Evolutionary conservation across 2,797 vertebrate species (phyloP), one percentile per base, ranked within the genome.

Genomic region (Cyprinodon diabolis): DNA sequence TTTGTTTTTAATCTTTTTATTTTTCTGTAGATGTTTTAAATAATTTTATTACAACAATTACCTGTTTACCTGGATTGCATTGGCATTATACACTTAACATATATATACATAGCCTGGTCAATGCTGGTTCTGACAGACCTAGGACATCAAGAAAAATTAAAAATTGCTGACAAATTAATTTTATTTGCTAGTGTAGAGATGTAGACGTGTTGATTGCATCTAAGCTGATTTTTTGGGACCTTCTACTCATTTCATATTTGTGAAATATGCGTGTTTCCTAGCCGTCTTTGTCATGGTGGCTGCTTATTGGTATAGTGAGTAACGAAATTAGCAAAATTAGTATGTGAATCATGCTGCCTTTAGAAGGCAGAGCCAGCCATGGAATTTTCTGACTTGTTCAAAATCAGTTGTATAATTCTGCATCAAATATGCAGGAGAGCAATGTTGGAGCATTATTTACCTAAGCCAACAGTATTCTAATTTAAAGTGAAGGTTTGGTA

Each of bases 21-120:
- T 37, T 43, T 54, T 45, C 7, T n/a, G 19, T 14, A 15, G 3
- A 54, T 65, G 40, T 0, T 14, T 63, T 2, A 15, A 17, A 51
- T 23, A 45, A 56, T 66, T 60, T 14, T 65, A 19, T 63, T 66
- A 68, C n/a, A 76, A 3, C 10, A 47, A 48, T 66, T 66, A 40
- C 49, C 13, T 30, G 30, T 40, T 54, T 40, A 37, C 37, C 19
- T n/a, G 3, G n/a, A 19, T 12, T 40, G 15, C 13, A n/a, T 40
- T n/a, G 37, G 6, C 12, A 23, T 54, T 43, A 37, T 68, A 45
- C 21, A n/a, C 11, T 40, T 62, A 62, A 19, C 49, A 37, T 62
- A 10, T 7, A 21, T 40, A 43, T 19, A 62, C 58, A 35, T n/a
- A 45, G 40, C 52, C 9, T 4, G n/a, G 19, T 55, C 21, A 55